These are phyloP conservation scores for Platalea minor DNA, from an alignment of 2,797 vertebrate genomes.

Conservation along the genomic window DNA sequence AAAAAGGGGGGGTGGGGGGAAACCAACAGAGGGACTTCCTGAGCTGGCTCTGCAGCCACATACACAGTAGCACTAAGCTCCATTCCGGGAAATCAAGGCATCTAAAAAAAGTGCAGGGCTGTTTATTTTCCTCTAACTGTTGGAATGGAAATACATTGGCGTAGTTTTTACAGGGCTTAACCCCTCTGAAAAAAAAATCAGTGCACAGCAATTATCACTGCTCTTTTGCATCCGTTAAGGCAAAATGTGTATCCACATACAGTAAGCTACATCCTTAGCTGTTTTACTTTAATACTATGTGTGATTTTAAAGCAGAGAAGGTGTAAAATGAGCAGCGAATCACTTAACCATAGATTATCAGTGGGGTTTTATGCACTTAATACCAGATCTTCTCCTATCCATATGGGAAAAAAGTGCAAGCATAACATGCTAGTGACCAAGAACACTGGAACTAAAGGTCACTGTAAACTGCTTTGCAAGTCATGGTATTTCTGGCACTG, in stretches of 20 bases:
- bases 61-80: conserved; percentile 73
- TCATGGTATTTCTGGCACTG: conserved; percentile 57
- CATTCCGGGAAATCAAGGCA: conserved; percentile 71
- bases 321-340: conserved; percentile 56
- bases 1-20: not conserved
- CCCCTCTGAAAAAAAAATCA: conserved; percentile 49
- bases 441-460: conserved; percentile 43
- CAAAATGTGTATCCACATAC: conserved; percentile 55
- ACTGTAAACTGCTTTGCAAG: conserved; percentile 54
- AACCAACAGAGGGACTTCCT: conserved; percentile 58
- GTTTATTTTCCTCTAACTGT: conserved; percentile 42
- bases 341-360: conserved; percentile 30
- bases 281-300: conserved; percentile 49
- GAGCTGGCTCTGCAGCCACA: conserved; percentile 71
- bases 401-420: conserved; percentile 21
- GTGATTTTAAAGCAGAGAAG: conserved; percentile 51
- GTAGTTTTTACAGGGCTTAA: conserved; percentile 66
- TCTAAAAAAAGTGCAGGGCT: conserved; percentile 72
- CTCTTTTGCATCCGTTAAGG: conserved; percentile 70
- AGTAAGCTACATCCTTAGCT: conserved; percentile 36
- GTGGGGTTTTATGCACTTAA: conserved; percentile 46
- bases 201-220: conserved; percentile 70
- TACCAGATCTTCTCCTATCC: conserved; percentile 28
- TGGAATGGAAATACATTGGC: conserved; percentile 67
- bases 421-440: conserved; percentile 22